These are phyloP conservation scores for Brachionus manjavacas DNA, from an alignment of 1,140 invertebrate genomes.

Conservation along the genomic window DNA sequence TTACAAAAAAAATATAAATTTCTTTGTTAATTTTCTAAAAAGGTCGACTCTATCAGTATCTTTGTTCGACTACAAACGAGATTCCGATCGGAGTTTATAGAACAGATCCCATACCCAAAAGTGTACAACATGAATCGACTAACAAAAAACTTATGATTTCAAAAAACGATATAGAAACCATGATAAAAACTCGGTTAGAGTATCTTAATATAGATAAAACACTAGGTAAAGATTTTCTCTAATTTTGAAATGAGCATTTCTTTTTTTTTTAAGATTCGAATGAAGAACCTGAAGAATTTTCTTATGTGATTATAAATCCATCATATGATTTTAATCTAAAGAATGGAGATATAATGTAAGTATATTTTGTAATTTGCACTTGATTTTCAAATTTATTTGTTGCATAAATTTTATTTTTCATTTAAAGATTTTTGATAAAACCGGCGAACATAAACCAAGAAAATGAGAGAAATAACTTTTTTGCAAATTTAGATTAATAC, in stretches of 20 bases:
- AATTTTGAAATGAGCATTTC: not conserved
- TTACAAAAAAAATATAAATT: not conserved
- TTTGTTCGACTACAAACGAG: conserved; percentile 90
- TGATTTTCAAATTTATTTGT: no score
- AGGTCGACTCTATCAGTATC: conserved; percentile 79
- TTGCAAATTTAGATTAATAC: not conserved
- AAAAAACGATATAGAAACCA: conserved; percentile 10
- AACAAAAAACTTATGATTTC: not conserved
- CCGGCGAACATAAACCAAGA: not conserved
- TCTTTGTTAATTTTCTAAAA: not conserved
- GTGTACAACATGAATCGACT: not conserved
- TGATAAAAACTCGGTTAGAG: conserved; percentile 28
- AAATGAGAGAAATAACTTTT: not conserved
- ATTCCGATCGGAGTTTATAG: conserved; percentile 91
- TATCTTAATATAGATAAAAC: not conserved
- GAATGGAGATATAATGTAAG: conserved; percentile 89
- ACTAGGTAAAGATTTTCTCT: not conserved
- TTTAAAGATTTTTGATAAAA: conserved; percentile 13
- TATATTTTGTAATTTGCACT: conserved; percentile 38
- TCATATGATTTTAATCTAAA: conserved; percentile 92
- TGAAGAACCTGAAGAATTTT: conserved; percentile 59
- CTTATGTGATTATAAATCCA: conserved; percentile 97
- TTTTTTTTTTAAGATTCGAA: not conserved
- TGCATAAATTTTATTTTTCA: not conserved
- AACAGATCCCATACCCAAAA: conserved; percentile 66